Evolutionary conservation across 1,140 invertebrate genomes (phyloP).

Genomic region (Melitaea cinxia): DNA sequence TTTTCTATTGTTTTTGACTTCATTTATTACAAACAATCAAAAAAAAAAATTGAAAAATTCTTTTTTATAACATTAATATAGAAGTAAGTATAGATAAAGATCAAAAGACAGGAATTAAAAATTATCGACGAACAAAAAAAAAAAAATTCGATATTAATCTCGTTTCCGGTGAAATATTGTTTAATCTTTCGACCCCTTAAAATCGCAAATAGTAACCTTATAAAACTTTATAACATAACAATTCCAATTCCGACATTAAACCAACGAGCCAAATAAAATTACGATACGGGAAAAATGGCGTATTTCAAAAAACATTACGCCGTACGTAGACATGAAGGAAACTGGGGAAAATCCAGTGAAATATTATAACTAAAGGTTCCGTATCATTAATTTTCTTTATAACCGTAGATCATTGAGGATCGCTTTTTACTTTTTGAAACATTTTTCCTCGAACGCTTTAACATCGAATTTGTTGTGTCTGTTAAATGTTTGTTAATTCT

Average conservation of each 20-base stretch:
- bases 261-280: constrained; percentile 30
- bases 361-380: constrained; percentile 28
- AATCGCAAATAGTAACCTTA: constrained; percentile 6
- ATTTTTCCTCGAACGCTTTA: background rate
- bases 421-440: background rate
- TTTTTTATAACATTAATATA: no score
- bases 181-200: constrained; percentile 1
- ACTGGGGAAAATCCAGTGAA: constrained; percentile 29
- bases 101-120: no score
- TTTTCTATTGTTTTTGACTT: no score
- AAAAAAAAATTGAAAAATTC: no score
- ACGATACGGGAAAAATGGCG: constrained; percentile 25
- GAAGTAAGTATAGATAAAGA: no score
- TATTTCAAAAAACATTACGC: constrained; percentile 27
- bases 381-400: constrained; percentile 29
- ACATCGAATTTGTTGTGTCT: background rate
- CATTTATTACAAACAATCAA: no score
- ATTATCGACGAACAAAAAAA: background rate
- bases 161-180: background rate
- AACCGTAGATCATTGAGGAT: constrained; percentile 22
- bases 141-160: background rate
- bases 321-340: constrained; percentile 11
- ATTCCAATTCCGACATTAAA: constrained; percentile 25
- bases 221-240: constrained; percentile 20
- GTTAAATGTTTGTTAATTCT: no score